Evolutionary conservation across 2,113 vertebrate species (phyloP).

Genomic region (Thunnus thynnus): DNA sequence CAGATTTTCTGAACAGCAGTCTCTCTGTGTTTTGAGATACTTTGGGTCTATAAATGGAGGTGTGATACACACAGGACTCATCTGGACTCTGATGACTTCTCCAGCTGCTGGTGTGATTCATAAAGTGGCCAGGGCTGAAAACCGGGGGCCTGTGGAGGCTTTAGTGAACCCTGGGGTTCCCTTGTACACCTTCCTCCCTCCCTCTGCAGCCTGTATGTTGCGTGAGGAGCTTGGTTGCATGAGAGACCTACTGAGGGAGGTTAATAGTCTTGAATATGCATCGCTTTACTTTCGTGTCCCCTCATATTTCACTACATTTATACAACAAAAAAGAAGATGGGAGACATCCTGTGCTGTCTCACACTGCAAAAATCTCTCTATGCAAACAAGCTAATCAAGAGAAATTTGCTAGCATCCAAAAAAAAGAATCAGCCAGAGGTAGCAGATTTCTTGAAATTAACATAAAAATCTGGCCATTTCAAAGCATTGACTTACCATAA

Average conservation of each 20-base stretch:
- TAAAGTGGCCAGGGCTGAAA: constrained; percentile 35
- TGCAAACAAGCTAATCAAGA: background rate
- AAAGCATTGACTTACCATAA: too few relatives aligned
- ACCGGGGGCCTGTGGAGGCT: constrained; percentile 6
- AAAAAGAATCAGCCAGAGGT: background rate
- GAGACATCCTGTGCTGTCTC: background rate
- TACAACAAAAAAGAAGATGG: background rate
- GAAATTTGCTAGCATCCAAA: too few relatives aligned
- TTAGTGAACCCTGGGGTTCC: constrained; percentile 28
- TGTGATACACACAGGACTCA: constrained; percentile 34
- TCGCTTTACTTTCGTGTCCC: constrained; percentile 26
- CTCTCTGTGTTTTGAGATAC: constrained; percentile 3
- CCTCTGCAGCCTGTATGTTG: background rate
- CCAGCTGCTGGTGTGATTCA: constrained; percentile 64
- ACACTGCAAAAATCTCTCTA: background rate
- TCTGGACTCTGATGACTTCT: constrained; percentile 56
- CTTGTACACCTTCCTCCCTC: constrained; percentile 11
- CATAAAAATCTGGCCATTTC: too few relatives aligned
- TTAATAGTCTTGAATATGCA: constrained; percentile 19
- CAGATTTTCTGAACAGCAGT: constrained; percentile 17
- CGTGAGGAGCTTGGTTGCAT: constrained; percentile 22
- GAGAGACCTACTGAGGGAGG: constrained; percentile 19
- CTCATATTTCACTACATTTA: constrained; percentile 22
- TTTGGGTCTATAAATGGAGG: constrained; percentile 40
- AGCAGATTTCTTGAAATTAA: too few relatives aligned